Evolutionary conservation across 1,140 invertebrate species (phyloP).

Genomic region (Drosophila miranda): DNA sequence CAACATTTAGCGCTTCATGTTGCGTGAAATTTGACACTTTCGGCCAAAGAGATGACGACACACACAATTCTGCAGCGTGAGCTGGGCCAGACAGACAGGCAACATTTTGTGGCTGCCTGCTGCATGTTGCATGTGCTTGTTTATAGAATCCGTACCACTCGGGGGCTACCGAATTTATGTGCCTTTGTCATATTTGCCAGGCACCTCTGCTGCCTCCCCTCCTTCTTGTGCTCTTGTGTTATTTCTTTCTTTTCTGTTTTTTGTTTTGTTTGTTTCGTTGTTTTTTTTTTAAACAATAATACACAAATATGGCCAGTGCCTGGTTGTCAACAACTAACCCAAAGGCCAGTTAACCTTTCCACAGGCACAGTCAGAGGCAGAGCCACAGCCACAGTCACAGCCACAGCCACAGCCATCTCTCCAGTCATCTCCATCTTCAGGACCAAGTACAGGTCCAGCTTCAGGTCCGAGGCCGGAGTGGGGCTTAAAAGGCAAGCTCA

Average conservation of each 20-base stretch:
- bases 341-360: conserved; percentile 46
- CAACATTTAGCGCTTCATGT: conserved; percentile 78
- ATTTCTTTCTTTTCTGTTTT: conserved; percentile 1
- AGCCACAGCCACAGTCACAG: conserved; percentile 1
- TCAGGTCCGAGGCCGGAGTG: not conserved
- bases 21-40: conserved; percentile 81
- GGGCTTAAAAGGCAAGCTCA: conserved; percentile 50
- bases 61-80: conserved; percentile 48
- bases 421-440: conserved; percentile 12
- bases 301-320: conserved; percentile 77
- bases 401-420: conserved; percentile 8
- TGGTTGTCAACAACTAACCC: conserved; percentile 73
- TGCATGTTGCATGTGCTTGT: conserved; percentile 45
- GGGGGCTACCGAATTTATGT: conserved; percentile 75
- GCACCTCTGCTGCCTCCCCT: conserved; percentile 30
- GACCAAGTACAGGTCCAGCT: conserved; percentile 4
- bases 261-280: conserved; percentile 25
- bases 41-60: conserved; percentile 62
- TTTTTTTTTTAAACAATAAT: conserved; percentile 64
- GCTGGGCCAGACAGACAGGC: conserved; percentile 65
- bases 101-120: conserved; percentile 42
- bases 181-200: conserved; percentile 77
- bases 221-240: conserved; percentile 9
- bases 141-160: conserved; percentile 34
- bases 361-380: conserved; percentile 2